Evolutionary conservation across 2,113 vertebrate genomes (phyloP).

Genomic region (Gymnorhina tibicen): DNA sequence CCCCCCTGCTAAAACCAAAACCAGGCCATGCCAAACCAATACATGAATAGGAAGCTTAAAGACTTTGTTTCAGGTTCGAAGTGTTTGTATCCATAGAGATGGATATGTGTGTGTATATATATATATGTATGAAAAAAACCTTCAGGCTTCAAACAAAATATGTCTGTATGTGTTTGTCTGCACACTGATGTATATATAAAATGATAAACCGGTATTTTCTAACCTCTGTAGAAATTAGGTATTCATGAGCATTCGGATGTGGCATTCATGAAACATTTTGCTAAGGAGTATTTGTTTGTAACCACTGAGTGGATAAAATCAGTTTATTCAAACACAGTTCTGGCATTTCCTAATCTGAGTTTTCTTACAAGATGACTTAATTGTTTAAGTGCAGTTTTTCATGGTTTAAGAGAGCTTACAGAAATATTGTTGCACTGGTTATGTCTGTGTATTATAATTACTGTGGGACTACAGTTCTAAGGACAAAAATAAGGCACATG

Average conservation of each 20-base stretch:
- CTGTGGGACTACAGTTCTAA: background rate
- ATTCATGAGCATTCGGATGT: background rate
- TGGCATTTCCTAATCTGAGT: background rate
- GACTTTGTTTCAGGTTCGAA: background rate
- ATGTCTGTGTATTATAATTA: background rate
- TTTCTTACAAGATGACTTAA: background rate
- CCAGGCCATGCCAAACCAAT: background rate
- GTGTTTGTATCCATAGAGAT: background rate
- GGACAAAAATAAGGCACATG: background rate
- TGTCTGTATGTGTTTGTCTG: background rate
- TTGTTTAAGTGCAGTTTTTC: background rate
- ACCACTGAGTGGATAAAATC: background rate
- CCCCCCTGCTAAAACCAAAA: background rate
- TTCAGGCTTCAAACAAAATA: background rate
- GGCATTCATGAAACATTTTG: background rate
- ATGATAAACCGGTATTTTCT: background rate
- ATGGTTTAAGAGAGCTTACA: background rate
- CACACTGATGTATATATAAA: background rate
- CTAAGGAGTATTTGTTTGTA: background rate
- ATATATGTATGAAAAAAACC: too few species aligned
- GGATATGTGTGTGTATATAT: rapidly evolving
- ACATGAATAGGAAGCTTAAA: background rate
- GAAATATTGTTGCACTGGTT: background rate
- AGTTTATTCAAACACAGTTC: background rate
- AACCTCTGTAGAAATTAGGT: background rate